Conservation (phyloP, 2,797 vertebrate genomes). For the Tapera naevia region DNA sequence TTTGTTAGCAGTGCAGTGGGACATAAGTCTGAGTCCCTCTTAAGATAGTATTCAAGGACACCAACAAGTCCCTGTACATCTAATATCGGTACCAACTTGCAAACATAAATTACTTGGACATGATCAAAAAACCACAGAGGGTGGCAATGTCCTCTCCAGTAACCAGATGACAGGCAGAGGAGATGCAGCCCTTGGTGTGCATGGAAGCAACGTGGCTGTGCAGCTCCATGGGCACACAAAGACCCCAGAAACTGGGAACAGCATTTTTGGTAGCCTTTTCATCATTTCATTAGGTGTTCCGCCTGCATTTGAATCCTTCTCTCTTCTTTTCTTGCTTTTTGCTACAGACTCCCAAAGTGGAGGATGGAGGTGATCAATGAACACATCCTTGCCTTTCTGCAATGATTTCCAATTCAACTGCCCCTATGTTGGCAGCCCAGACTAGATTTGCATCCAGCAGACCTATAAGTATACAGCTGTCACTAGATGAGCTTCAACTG, state of each 20-base stretch:
- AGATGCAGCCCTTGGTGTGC: not conserved
- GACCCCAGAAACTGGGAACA: not conserved
- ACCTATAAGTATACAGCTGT: fast-evolving
- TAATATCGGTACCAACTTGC: not conserved
- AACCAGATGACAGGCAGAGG: not conserved
- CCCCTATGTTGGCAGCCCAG: not conserved
- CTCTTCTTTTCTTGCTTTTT: not conserved
- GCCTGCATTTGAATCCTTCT: not conserved
- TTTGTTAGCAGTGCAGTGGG: fast-evolving
- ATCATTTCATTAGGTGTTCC: not conserved
- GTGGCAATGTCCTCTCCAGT: not conserved
- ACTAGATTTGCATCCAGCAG: not conserved
- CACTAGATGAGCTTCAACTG: not conserved
- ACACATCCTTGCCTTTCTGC: fast-evolving
- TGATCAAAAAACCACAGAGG: not conserved
- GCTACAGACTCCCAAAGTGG: not conserved
- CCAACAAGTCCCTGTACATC: not conserved
- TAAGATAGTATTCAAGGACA: not conserved
- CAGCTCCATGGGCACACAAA: not conserved
- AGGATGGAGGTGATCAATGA: not conserved
- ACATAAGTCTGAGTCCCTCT: not conserved
- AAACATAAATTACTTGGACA: not conserved
- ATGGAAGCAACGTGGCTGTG: fast-evolving
- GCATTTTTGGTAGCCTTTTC: not conserved
- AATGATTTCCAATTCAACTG: not conserved